Base-by-base conservation (phyloP, 2,113 vertebrate genomes). In the Phodopus roborovskii region DNA sequence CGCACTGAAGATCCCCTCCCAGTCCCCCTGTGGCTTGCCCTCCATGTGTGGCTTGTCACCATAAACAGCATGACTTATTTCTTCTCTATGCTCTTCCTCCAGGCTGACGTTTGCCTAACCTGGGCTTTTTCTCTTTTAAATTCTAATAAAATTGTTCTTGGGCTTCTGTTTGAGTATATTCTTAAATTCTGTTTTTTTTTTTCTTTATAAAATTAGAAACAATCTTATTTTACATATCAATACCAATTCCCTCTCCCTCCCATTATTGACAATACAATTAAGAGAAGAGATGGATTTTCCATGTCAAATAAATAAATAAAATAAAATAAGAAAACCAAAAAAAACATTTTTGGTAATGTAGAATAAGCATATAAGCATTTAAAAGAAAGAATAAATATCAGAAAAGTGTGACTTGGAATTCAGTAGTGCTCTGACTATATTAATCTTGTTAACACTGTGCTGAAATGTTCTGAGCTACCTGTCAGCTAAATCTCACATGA, bases 381-480 rank as follows among this genome's bases (percentile, higher is more conserved):
- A 74, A 8, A 97, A 94, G 30, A 94, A 53, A 11, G 24, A 68
- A n/a, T 62, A 42, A 78, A 39, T 9, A 26, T 92, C 92, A 8
- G 36, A 28, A 71, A 94, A 30, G 1, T 9, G 6, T 77, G 68
- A 85, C 93, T 66, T 91, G 1, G 24, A 81, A 16, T 70, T n/a
- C 90, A 83, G 92, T 92, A 87, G 7, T 75, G 36, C 58, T 94
- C 90, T 94, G 95, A 93, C 90, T 97, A 90, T 92, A 96, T 92
- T 92, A 16, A 71, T 96, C 95, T 97, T 95, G 70, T 91, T 96
- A 96, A 56, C 15, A 82, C 64, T 73, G 12, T 9, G 17, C 70
- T 48, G 88, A 45, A 93, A 60, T 30, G 92, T 97, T 97, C 79
- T 97, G 96, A 95, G 95, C 96, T 50, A 30, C 66, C 81, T 15